A percentile compares a stretch with the other conserved stretches of the same genome.
Evolutionary conservation across 2,113 vertebrate species (phyloP).

Genomic region (Channa argus): DNA sequence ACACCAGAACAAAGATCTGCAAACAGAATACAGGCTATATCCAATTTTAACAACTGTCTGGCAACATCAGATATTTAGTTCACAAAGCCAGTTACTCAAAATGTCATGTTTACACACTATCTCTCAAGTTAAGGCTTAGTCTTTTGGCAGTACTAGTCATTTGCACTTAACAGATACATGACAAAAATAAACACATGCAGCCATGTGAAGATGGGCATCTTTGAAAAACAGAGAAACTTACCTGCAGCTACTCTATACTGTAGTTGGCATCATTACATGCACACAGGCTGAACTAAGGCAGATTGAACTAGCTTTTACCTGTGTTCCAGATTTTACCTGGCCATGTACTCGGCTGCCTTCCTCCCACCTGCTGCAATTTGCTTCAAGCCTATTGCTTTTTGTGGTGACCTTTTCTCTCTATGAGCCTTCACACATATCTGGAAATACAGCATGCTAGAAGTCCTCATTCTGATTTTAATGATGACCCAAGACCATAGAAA

Average conservation of each 20-base stretch:
- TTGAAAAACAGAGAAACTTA: neutral
- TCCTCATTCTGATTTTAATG: neutral
- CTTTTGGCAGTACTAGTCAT: slow-evolving; percentile 16
- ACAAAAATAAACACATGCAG: slow-evolving; percentile 16
- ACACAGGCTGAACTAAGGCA: neutral
- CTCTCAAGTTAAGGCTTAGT: slow-evolving; percentile 16
- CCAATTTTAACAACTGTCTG: slow-evolving; percentile 21
- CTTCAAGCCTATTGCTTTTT: neutral
- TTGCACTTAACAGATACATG: slow-evolving; percentile 11
- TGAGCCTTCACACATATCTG: neutral
- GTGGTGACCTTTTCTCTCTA: neutral
- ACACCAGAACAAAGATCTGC: slow-evolving; percentile 27
- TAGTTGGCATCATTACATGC: neutral
- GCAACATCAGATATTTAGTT: slow-evolving; percentile 36
- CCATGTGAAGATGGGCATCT: slow-evolving; percentile 11
- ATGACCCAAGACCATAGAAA: neutral
- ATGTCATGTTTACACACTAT: slow-evolving; percentile 33
- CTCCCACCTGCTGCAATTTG: neutral
- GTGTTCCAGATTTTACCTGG: neutral
- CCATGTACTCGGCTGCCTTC: neutral
- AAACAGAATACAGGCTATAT: slow-evolving; percentile 18
- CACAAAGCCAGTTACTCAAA: slow-evolving; percentile 43
- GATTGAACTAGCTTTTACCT: neutral
- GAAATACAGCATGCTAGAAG: neutral
- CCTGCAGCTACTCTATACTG: neutral